Conservation (phyloP, 1,140 invertebrate species). For the Laupala kohalensis region DNA sequence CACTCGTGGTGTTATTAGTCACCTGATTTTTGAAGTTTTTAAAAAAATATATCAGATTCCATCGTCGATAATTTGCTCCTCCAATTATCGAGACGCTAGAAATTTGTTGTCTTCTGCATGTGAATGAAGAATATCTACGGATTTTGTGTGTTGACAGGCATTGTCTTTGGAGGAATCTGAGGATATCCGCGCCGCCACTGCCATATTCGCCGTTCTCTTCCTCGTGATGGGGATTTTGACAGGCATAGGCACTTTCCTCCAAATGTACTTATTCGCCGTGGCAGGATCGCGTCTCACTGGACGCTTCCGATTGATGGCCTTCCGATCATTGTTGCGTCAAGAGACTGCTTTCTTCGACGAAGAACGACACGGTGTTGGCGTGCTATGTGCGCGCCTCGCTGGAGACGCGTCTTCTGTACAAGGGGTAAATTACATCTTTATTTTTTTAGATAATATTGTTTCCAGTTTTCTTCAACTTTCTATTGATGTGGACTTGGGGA, state of each 20-base stretch:
- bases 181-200: slow-evolving; percentile 17
- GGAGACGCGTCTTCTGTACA: slow-evolving; percentile 69
- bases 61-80: no score
- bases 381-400: slow-evolving; percentile 63
- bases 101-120: no score
- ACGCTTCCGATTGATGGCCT: slow-evolving; percentile 49
- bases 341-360: slow-evolving; percentile 75
- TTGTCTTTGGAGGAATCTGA: slow-evolving; percentile 22
- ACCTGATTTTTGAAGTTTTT: no score
- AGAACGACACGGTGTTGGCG: slow-evolving; percentile 59
- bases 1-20: no score
- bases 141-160: slow-evolving; percentile 19
- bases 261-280: slow-evolving; percentile 57
- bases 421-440: slow-evolving; percentile 47
- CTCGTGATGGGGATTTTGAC: slow-evolving; percentile 57
- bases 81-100: no score
- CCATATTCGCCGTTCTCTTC: slow-evolving; percentile 29
- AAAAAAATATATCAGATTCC: no score
- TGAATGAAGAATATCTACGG: neutral
- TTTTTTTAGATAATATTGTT: no score
- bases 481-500: no score
- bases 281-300: slow-evolving; percentile 65
- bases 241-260: slow-evolving; percentile 50
- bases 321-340: slow-evolving; percentile 59
- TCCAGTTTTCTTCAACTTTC: no score